Conservation (phyloP, 2,113 vertebrate species). For the Fregata magnificens region DNA sequence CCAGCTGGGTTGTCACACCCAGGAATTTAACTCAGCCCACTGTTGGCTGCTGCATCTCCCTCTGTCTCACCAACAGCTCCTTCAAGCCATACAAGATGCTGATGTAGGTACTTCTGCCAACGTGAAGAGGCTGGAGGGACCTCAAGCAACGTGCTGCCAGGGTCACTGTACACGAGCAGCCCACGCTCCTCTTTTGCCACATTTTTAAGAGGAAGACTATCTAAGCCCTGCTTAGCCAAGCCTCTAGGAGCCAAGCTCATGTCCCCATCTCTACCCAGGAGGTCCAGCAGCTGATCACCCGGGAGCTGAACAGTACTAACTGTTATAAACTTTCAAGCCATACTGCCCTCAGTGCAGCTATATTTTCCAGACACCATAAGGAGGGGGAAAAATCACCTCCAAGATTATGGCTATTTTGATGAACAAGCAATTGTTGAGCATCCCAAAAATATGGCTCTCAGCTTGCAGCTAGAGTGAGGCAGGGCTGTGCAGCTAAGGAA, state of each 20-base stretch:
- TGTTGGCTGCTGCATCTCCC: neutral
- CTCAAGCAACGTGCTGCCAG: neutral
- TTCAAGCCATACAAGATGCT: neutral
- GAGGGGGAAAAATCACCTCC: too few relatives aligned
- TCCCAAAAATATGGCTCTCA: fast-evolving
- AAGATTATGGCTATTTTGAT: neutral
- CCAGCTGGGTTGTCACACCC: neutral
- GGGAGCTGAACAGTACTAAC: neutral
- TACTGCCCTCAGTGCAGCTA: neutral
- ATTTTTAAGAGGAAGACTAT: neutral
- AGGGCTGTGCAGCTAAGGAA: neutral
- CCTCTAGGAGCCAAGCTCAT: neutral
- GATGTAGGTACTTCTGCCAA: neutral
- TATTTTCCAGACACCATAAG: neutral
- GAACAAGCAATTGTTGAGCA: neutral
- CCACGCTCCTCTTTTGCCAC: too few relatives aligned
- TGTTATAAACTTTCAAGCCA: fast-evolving
- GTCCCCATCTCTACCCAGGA: neutral
- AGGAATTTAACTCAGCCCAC: neutral
- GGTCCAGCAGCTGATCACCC: neutral
- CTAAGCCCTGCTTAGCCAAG: neutral
- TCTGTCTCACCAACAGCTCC: neutral
- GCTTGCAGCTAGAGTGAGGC: neutral
- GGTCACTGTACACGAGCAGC: neutral
- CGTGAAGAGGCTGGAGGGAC: neutral